Base-by-base conservation (phyloP, 1,140 invertebrate genomes). In the Apis florea region DNA sequence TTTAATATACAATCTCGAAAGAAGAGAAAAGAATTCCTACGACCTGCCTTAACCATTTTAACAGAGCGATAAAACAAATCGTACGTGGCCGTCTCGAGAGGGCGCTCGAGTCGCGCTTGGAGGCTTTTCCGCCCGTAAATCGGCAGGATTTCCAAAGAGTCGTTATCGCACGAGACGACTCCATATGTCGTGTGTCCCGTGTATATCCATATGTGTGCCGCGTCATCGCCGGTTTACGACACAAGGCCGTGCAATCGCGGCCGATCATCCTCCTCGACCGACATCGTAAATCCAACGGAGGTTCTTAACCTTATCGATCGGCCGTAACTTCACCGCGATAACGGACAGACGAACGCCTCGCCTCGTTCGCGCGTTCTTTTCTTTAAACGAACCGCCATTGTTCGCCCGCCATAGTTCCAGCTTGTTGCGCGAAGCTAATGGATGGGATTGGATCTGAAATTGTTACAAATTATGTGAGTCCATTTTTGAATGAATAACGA, bases 211-310 rank as follows among this genome's bases (percentile, higher is more conserved):
- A 86, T 85, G 86, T 81, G 83, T 86, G 78, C 89, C 89, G 85
- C 90, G 88, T 89, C 88, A 90, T 91, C 90, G 87, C 84, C 89
- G 86, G 77, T 93, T 94, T 93, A 94, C 90, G 93, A 93, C 90
- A 89, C 93, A 94, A 94, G 93, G 93, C 91, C 93, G 92, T 92
- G 90, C 91, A 92, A 92, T 94, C 92, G 91, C 89, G 87, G 90
- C 90, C 92, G 92, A 93, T 94, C 93, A 93, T 93, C 90, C 90
- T 87, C 31, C 56, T 73, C 70, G 88, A 90, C 86, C 90, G 89
- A 89, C 86, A 92, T 92, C 93, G 90, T 93, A 93, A 93, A 93
- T 94, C 85, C 89, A 56, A 76, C 84, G 51, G 84, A 80, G 92
- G 91, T 93, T 94, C 93, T 91, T 92, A 93, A 93, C 91, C 90